Evolutionary conservation across 1,140 invertebrate genomes (phyloP).

Genomic region (Periplaneta americana): DNA sequence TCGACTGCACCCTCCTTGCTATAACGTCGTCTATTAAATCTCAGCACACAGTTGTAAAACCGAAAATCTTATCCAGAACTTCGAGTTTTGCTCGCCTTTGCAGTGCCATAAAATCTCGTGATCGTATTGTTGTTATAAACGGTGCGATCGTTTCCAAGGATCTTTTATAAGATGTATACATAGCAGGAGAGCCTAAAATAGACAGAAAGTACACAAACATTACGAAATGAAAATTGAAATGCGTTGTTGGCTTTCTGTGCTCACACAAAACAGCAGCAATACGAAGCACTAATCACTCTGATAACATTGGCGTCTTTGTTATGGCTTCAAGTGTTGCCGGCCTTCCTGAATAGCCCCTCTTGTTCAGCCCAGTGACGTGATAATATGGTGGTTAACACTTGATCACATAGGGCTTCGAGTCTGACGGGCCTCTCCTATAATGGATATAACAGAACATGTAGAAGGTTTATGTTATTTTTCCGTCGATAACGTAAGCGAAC

Average conservation of each 20-base stretch:
- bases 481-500: not conserved
- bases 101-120: not conserved
- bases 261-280: not conserved
- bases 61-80: too few species aligned
- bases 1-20: too few species aligned
- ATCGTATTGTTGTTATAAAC: not conserved
- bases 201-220: not conserved
- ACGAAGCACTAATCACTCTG: not conserved
- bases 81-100: too few species aligned
- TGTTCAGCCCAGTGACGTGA: not conserved
- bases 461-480: not conserved
- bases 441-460: not conserved
- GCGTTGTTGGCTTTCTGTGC: not conserved
- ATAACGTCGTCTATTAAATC: too few species aligned
- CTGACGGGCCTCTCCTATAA: not conserved
- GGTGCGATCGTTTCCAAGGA: not conserved
- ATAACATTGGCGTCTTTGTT: not conserved
- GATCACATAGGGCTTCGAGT: not conserved
- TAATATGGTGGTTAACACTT: not conserved
- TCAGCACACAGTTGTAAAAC: too few species aligned
- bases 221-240: not conserved
- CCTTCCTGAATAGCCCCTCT: not conserved
- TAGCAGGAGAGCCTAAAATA: not conserved
- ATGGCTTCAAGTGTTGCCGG: not conserved
- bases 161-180: not conserved